A percentile compares a stretch with the other conserved stretches of the same genome.
phyloP scores from a whole-genome alignment of 2,888 invertebrate genomes.

The Bembecia ichneumoniformis region DNA sequence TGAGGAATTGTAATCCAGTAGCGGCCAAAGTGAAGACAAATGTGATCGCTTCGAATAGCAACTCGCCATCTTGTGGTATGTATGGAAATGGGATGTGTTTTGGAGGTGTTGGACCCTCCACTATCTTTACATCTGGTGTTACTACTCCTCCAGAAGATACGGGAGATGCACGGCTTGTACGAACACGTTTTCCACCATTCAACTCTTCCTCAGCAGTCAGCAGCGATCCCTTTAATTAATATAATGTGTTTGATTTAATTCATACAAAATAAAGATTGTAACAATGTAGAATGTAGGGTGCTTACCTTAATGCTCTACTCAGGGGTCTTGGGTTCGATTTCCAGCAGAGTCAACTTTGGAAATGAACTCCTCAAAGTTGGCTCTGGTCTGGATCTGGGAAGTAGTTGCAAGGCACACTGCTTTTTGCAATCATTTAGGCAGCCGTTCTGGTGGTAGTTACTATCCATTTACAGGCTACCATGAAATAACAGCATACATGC shows the following conservation, averaged over 20 bases:
- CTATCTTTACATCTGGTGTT: slow-evolving; percentile 31
- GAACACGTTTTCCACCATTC: slow-evolving; percentile 41
- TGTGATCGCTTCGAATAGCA: slow-evolving; percentile 89
- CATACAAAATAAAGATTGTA: background rate
- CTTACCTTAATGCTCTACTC: too few species aligned
- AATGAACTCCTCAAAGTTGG: too few species aligned
- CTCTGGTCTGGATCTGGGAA: too few species aligned
- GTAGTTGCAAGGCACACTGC: too few species aligned
- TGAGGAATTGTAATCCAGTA: slow-evolving; percentile 90
- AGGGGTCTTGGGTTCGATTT: too few species aligned
- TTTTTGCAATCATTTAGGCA: too few species aligned
- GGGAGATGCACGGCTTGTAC: slow-evolving; percentile 26
- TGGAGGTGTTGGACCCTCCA: slow-evolving; percentile 71
- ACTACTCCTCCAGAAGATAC: slow-evolving; percentile 11
- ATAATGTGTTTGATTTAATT: background rate
- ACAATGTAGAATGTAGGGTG: too few species aligned
- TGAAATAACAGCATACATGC: too few species aligned
- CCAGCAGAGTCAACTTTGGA: too few species aligned
- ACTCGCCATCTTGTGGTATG: slow-evolving; percentile 82
- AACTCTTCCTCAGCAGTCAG: slow-evolving; percentile 44
- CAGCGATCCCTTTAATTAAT: slow-evolving; percentile 2
- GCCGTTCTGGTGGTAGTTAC: too few species aligned
- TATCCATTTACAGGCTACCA: too few species aligned
- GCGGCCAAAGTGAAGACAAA: slow-evolving; percentile 85
- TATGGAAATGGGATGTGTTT: slow-evolving; percentile 88